Evolutionary conservation across 2,888 invertebrate genomes (phyloP), one percentile per base, ranked within the genome.

Genomic region (Rutpela maculata): DNA sequence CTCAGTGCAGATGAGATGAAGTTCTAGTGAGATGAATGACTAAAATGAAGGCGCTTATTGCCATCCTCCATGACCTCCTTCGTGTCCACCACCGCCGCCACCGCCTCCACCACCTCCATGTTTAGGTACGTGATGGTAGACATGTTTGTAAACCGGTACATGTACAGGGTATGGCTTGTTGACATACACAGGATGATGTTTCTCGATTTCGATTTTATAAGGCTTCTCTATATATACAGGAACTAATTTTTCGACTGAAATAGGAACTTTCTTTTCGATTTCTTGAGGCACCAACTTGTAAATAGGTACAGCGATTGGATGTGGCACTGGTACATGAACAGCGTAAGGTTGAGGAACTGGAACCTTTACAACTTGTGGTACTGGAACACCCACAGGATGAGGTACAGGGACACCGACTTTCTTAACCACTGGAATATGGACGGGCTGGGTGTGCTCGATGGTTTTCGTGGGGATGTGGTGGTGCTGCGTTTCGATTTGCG

Each of bases 331-430:
- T 0, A 95, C 92, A 84, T 94, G 94, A 0, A 95, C 95, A 0
- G 95, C 93, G 90, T 94, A 94, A 1, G 95, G 95, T 77, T 95
- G 94, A 0, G 95, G 95, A 66, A 95, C 94, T 75, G 94, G 93
- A 31, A 95, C 91, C 88, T 93, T 94, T 80, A 95, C 91, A 50
- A 93, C 92, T 88, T 93, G 93, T 43, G 93, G 95, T 18, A 95
- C 94, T 9, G 94, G 93, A 0, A 95, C 93, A 0, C 94, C 93
- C 22, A 94, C 93, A 0, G 94, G 94, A 85, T 95, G 94, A 0
- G 95, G 95, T 66, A 95, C 92, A n/a, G 95, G 93, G 15, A 95
- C 92, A 0, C 94, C 94, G 80, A 94, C 91, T 90, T 94, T 94
- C 90, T 95, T 94, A 78, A 94, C 92, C 75, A 95, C 93, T 6